phyloP scores from a whole-genome alignment of 2,888 invertebrate species.

The Plagodis dolabraria region DNA sequence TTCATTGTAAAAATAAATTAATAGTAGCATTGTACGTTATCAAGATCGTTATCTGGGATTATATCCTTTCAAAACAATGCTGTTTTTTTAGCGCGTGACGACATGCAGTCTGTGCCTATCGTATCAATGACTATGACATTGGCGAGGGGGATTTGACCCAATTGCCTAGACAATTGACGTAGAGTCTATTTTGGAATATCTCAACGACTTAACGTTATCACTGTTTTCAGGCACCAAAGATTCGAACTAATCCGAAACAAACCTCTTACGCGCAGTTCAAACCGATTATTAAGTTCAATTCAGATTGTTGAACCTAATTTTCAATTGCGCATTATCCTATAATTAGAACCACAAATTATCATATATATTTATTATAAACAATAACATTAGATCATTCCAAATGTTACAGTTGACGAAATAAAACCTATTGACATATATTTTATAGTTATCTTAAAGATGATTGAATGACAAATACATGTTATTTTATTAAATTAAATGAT shows the following conservation, averaged over 20 bases:
- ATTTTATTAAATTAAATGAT: conserved; percentile 15
- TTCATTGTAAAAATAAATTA: not conserved
- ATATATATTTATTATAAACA: not conserved
- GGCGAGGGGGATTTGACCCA: conserved; percentile 18
- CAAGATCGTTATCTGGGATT: conserved; percentile 6
- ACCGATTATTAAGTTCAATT: conserved; percentile 64
- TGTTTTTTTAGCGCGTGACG: conserved; percentile 1
- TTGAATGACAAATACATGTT: conserved; percentile 18
- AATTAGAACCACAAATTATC: not conserved
- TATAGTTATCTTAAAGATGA: conserved; percentile 8
- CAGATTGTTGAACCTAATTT: conserved; percentile 59
- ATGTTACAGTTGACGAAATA: not conserved
- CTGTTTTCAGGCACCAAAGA: conserved; percentile 4
- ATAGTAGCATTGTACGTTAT: not conserved
- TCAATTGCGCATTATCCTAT: conserved; percentile 29
- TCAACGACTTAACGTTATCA: conserved; percentile 24
- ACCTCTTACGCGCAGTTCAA: conserved; percentile 54
- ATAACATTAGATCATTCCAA: not conserved
- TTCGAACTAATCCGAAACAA: conserved; percentile 33
- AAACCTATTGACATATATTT: not conserved
- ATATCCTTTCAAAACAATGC: conserved; percentile 5
- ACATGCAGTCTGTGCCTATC: conserved; percentile 2
- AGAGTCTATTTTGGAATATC: conserved; percentile 22
- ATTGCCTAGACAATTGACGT: conserved; percentile 22
- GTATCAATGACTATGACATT: conserved; percentile 22